Evolutionary conservation across 1,140 invertebrate species (phyloP).

Genomic region (Marisa cornuarietis): DNA sequence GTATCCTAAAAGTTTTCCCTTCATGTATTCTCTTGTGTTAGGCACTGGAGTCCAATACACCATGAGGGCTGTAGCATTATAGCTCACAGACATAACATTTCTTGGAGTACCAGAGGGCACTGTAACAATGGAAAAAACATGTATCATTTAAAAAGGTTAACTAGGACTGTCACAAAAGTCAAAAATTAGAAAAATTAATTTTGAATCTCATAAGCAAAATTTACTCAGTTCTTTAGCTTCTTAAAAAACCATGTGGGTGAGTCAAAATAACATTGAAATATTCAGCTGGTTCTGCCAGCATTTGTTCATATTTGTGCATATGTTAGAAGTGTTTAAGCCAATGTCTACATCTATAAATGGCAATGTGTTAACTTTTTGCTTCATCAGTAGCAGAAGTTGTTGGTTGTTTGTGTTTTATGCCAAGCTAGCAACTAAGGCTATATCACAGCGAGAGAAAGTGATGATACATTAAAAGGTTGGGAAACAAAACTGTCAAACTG

Average conservation of each 20-base stretch:
- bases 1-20: slow-evolving; percentile 91
- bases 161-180: too few species aligned
- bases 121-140: slow-evolving; percentile 34
- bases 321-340: too few species aligned
- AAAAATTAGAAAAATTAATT: too few species aligned
- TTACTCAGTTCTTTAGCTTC: background rate
- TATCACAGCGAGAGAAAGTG: background rate
- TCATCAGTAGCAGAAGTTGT: too few species aligned
- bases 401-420: too few species aligned
- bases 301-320: too few species aligned
- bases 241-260: background rate
- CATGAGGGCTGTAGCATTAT: slow-evolving; percentile 91
- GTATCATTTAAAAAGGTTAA: background rate
- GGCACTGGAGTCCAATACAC: slow-evolving; percentile 90
- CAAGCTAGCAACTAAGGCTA: too few species aligned
- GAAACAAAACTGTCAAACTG: too few species aligned
- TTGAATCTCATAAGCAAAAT: background rate
- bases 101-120: slow-evolving; percentile 92
- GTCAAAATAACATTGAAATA: background rate
- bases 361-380: too few species aligned
- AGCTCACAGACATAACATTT: slow-evolving; percentile 78
- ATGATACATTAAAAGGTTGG: too few species aligned
- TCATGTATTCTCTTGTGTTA: slow-evolving; percentile 81
- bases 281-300: too few species aligned
- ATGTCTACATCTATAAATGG: too few species aligned